Base-by-base conservation (phyloP, 2,113 vertebrate genomes). In the Lophochroa leadbeateri region DNA sequence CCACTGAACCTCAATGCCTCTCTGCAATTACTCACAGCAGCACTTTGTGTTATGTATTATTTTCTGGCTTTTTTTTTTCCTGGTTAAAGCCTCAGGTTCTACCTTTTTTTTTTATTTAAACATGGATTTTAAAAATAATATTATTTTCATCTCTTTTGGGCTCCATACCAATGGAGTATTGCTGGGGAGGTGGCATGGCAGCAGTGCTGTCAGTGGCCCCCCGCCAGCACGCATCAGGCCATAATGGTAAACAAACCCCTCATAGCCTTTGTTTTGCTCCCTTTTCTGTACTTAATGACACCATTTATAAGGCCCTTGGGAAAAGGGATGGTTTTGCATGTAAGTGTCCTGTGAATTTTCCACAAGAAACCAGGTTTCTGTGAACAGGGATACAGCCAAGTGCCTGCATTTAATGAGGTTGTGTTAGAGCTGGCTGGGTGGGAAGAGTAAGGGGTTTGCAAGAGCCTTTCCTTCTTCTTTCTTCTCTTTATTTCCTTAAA, bases 211-310 rank as follows among this genome's bases (percentile, higher is more conserved):
- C 79, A 29, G 58, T 64, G 70, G 53, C 65, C 50, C 53, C 35
- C 41, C 0, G 1, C 65, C 87, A 82, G 44, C 39, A 2, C 3
- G 0, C 14, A 27, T 28, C 41, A 41, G 72, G 31, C 63, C 21
- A 10, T 58, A 68, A 64, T 6, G 52, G 47, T 31, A 77, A 87
- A 72, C 2, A 14, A 64, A 76, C 13, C 46, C 67, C 20, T 4
- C 1, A 0, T 6, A 69, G 43, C 69, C 39, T 47, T 72, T 72
- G 75, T 41, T 90, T 87, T 47, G 21, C 53, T 95, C 46, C 41
- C 50, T 67, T 63, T 77, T 84, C 78, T 60, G 31, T 60, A 87
- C 58, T 77, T 84, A 90, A 91, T 7, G 6, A n/a, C 41, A 39
- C 24, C 41, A 33, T 63, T 86, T 67, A 29, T 71, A 83, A 83